Base-by-base conservation (phyloP, 2,113 vertebrate genomes). In the Platycercus adscitus region DNA sequence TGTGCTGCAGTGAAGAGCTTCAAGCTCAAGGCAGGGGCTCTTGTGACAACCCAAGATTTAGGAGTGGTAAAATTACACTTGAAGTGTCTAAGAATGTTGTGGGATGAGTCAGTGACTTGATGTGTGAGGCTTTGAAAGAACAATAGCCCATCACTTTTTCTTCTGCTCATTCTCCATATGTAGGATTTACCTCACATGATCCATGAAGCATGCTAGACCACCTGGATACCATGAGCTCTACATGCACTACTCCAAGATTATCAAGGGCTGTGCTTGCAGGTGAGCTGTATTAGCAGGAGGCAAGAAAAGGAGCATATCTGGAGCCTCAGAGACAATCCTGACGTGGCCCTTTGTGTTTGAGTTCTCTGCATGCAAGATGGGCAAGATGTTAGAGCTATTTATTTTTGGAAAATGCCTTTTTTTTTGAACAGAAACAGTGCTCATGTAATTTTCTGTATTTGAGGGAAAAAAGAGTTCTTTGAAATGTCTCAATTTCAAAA, bases 401-500 rank as follows among this genome's bases (percentile, higher is more conserved):
- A 78, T 92, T 95, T 92, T 86, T 88, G 50, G 84, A 91, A 90
- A 80, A 70, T 70, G 26, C 1, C 69, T 43, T 6, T 53, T 84
- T 6, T 53, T 84, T 81, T 69, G 56, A 95, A 53, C 25, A 84
- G 92, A 91, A 95, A 86, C 91, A 86, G 55, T 50, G 20, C 33
- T 93, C 29, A 33, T 81, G 77, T 55, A 75, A 31, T 83, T 86
- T 70, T 86, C 44, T 96, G 63, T 53, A 50, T 93, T 86, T 83
- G 73, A 70, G 46, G 17, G 13, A 14, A 60, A 64, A 65, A 90
- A 55, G 31, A 1, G 1, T 70, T 84, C 10, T 47, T 95, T 89
- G 60, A 93, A 60, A 60, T 86, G 65, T 93, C 81, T 87, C 69
- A 60, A 64, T 86, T 93, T 95, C 17, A 75, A 93, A 86, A 91